phyloP scores from a whole-genome alignment of 1,140 invertebrate species.

The Eufriesea mexicana region DNA sequence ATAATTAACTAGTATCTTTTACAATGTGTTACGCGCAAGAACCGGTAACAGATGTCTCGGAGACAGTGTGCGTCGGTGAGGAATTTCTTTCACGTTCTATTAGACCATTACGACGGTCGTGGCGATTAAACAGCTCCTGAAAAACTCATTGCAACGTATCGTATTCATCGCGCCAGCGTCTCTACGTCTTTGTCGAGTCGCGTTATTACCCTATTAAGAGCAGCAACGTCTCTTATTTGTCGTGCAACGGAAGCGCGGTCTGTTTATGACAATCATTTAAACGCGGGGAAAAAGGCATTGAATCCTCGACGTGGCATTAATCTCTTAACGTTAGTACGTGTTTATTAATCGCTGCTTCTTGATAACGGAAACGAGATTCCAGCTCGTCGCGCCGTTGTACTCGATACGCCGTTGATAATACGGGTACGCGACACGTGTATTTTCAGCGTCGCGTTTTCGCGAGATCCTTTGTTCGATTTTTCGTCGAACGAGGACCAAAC shows the following conservation, averaged over 20 bases:
- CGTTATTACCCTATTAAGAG: constrained; percentile 37
- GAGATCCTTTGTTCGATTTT: background rate
- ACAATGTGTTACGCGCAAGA: constrained; percentile 38
- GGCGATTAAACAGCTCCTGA: constrained; percentile 28
- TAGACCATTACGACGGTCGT: constrained; percentile 20
- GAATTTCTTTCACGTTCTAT: constrained; percentile 41
- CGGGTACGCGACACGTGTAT: too few relatives aligned
- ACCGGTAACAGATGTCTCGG: constrained; percentile 38
- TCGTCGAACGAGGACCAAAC: background rate
- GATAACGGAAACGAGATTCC: constrained; percentile 6
- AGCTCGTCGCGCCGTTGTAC: too few relatives aligned
- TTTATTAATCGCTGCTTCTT: constrained; percentile 5
- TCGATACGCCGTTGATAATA: background rate
- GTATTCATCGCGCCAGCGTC: constrained; percentile 23
- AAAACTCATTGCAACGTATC: constrained; percentile 38
- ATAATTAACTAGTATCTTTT: constrained; percentile 49
- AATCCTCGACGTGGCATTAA: background rate
- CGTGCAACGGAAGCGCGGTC: constrained; percentile 6
- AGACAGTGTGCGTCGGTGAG: constrained; percentile 12
- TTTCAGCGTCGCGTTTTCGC: background rate
- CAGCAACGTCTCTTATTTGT: constrained; percentile 12
- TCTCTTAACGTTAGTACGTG: constrained; percentile 6
- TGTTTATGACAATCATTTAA: constrained; percentile 19
- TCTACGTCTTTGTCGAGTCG: constrained; percentile 23
- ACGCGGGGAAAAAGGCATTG: background rate